Evolutionary conservation across 2,113 vertebrate species (phyloP).

Genomic region (Gambusia holbrooki): DNA sequence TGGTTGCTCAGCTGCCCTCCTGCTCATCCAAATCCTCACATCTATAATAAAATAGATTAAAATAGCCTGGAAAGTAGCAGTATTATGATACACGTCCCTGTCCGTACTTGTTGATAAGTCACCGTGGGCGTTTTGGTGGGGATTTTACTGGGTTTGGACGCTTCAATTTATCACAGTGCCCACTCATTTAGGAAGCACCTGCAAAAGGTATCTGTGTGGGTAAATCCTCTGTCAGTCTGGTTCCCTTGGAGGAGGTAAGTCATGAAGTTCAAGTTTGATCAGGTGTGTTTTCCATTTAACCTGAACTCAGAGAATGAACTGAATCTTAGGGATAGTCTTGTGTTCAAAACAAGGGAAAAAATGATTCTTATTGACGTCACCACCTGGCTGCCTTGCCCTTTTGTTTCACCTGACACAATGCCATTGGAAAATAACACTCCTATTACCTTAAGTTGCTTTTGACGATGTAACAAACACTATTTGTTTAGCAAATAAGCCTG

Average conservation of each 20-base stretch:
- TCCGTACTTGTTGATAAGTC: slow-evolving; percentile 49
- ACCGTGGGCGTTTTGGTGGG: slow-evolving; percentile 33
- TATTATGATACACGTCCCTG: slow-evolving; percentile 23
- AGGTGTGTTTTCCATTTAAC: slow-evolving; percentile 23
- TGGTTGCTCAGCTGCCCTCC: slow-evolving; percentile 65
- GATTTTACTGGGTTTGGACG: slow-evolving; percentile 42
- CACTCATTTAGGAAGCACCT: slow-evolving; percentile 42
- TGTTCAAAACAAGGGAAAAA: neutral
- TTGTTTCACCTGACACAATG: neutral
- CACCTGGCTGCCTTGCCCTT: neutral
- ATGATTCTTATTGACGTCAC: neutral
- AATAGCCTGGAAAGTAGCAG: slow-evolving; percentile 44
- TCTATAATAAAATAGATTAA: slow-evolving; percentile 41
- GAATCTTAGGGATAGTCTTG: slow-evolving; percentile 3
- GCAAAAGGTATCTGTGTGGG: slow-evolving; percentile 29
- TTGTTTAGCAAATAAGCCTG: neutral
- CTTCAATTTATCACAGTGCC: slow-evolving; percentile 43
- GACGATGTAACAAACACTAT: neutral
- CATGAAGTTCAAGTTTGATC: slow-evolving; percentile 58
- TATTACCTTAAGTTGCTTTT: neutral
- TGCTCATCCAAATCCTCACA: slow-evolving; percentile 57
- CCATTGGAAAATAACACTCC: neutral
- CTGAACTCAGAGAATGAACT: neutral
- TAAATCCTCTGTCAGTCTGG: slow-evolving; percentile 29
- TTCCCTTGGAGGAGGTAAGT: neutral